phyloP scores from a whole-genome alignment of 1,140 invertebrate species.

The Metaphire vulgaris region DNA sequence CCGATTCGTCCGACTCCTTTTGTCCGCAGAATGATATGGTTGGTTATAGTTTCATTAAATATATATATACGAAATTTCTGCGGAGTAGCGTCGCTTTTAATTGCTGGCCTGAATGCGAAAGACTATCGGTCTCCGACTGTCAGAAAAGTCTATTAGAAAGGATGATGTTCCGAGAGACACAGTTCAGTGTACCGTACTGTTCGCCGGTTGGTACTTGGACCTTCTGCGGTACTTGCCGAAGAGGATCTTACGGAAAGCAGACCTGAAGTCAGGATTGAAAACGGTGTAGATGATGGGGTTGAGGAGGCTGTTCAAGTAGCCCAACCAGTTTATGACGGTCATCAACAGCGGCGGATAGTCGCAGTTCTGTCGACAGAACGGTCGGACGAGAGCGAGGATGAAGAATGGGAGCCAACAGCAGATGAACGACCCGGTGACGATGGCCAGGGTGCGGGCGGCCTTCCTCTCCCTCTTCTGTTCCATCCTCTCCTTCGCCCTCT shows the following conservation, averaged over 20 bases:
- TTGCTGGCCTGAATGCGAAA: not conserved
- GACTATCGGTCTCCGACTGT: not conserved
- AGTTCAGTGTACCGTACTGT: not conserved
- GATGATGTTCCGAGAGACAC: too few relatives aligned
- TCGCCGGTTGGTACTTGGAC: not conserved
- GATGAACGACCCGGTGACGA: conserved; percentile 59
- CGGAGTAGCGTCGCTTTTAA: not conserved
- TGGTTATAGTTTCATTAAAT: not conserved
- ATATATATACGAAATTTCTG: not conserved
- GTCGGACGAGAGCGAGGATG: conserved; percentile 57
- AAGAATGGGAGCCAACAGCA: conserved; percentile 61
- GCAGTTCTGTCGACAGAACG: conserved; percentile 53
- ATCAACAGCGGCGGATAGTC: conserved; percentile 45
- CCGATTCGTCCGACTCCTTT: too few relatives aligned
- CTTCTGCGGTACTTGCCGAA: conserved; percentile 34
- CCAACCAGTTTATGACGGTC: conserved; percentile 65
- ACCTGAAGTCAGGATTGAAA: conserved; percentile 62
- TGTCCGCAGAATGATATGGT: not conserved
- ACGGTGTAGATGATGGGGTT: conserved; percentile 97
- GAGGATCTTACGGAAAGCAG: conserved; percentile 54
- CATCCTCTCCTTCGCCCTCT: conserved; percentile 46
- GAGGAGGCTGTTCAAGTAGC: conserved; percentile 90
- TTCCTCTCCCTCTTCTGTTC: conserved; percentile 54
- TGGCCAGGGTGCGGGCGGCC: conserved; percentile 54
- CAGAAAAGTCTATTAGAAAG: too few relatives aligned